Evolutionary conservation across 2,113 vertebrate genomes (phyloP).

Genomic region (Elephas maximus): DNA sequence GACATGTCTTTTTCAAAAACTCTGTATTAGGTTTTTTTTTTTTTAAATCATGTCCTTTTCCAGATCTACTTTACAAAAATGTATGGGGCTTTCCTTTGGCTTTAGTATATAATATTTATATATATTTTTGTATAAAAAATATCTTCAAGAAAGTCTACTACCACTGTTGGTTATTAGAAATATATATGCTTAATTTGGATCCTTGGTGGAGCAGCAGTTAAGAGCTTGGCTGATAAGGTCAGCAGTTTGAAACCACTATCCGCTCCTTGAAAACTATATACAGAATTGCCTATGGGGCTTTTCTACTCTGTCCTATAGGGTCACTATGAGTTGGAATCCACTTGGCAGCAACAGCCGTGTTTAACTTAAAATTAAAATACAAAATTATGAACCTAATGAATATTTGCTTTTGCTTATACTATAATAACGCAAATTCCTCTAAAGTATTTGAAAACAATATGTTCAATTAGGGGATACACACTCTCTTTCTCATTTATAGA

Average conservation of each 20-base stretch:
- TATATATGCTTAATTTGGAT: background rate
- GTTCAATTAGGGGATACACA: fast-evolving
- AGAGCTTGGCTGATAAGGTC: too few species aligned
- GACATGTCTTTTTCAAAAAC: background rate
- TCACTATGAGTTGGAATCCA: too few species aligned
- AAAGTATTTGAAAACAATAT: slow-evolving; percentile 20
- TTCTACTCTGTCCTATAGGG: too few species aligned
- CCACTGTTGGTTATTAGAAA: background rate
- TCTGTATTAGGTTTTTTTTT: background rate
- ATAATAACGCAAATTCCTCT: background rate
- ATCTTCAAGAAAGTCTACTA: background rate
- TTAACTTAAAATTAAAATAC: slow-evolving; percentile 47
- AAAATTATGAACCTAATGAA: background rate
- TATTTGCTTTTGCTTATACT: background rate
- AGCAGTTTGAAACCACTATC: too few species aligned
- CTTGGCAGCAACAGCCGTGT: background rate
- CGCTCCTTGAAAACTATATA: too few species aligned
- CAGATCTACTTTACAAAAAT: background rate
- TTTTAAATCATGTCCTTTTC: background rate
- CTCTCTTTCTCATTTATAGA: background rate
- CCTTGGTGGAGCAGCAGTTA: too few species aligned
- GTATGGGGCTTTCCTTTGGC: background rate
- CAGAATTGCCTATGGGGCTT: too few species aligned
- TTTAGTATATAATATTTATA: background rate
- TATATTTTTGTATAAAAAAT: background rate